Percentiles rank a stretch among this genome's conserved stretches.
Conservation (phyloP, 2,113 vertebrate species). For the Terrapene triunguis region DNA sequence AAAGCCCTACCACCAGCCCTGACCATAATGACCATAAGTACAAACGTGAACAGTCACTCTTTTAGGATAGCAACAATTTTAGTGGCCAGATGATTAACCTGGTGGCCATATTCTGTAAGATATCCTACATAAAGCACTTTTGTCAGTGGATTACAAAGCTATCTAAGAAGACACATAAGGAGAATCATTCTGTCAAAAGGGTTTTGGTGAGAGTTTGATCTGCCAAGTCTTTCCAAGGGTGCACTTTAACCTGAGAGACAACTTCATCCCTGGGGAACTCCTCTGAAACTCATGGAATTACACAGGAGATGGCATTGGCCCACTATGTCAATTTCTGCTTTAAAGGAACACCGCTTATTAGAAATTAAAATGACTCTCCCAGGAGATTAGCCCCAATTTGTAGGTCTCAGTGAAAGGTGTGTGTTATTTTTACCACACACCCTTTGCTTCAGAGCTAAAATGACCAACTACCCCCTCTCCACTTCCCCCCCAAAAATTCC, state of each 20-base stretch:
- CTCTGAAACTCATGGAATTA: not conserved
- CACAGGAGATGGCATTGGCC: not conserved
- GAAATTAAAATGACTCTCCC: not conserved
- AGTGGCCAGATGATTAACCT: not conserved
- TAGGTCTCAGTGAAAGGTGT: not conserved
- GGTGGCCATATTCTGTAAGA: not conserved
- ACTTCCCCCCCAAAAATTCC: not conserved
- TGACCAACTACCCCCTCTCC: not conserved
- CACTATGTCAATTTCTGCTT: rapidly evolving
- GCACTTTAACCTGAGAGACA: not conserved
- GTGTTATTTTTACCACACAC: not conserved
- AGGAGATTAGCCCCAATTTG: not conserved
- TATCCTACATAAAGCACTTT: not conserved
- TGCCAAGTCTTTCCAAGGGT: not conserved
- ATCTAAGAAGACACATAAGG: not conserved
- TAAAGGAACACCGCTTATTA: not conserved
- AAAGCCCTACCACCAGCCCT: not conserved
- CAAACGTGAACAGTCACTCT: not conserved
- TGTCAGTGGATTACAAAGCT: not conserved
- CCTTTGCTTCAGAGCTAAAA: not conserved
- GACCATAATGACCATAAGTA: not conserved
- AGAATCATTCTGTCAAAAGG: not conserved
- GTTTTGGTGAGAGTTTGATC: not conserved
- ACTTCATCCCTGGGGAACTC: not conserved
- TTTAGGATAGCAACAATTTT: not conserved